Evolutionary conservation across 2,888 invertebrate species (phyloP), one percentile per base, ranked within the genome.

Genomic region (Agrochola macilenta): DNA sequence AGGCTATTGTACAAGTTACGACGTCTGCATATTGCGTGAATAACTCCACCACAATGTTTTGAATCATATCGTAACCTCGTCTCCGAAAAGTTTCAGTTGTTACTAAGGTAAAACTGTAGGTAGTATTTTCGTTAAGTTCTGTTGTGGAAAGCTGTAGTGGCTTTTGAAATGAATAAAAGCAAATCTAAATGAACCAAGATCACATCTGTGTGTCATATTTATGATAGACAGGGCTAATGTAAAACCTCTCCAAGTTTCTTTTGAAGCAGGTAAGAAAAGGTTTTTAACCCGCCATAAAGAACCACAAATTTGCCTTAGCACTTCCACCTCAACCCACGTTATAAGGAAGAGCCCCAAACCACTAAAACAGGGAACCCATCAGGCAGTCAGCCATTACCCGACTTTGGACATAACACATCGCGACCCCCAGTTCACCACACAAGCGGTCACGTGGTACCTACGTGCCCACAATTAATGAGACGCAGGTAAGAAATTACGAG

Each of bases 381-480:
- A 85, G 64, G 71, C 78, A 78, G 83, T 81, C 78, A 79, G 74
- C 85, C 84, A 87, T 85, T 87, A 87, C 80, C 84, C 79, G 76
- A 76, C 81, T 69, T 82, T 63, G 84, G 84, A 89, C 88, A 88
- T 86, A 89, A 90, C 88, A 88, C 90, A 86, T 86, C 83, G 82
- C 88, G 85, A 87, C 83, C 86, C 79, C 64, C 76, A 65, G 84
- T 89, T 83, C 83, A 85, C 86, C 83, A 87, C 84, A 87, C 79
- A 87, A 87, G 86, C 85, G 89, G 92, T 91, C 92, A 93, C 93
- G 93, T 90, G 91, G 89, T 86, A 81, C 82, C 91, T 90, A 92
- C 94, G 94, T 95, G 95, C 94, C 93, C 92, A 89, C 95, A 94
- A 94, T 95, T 94, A 95, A 94, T 94, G 93, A 93, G 92, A 86